A percentile compares a stretch with the other conserved stretches of the same genome.
Evolutionary conservation across 2,888 invertebrate species (phyloP).

Genomic region (Iselma pallidipennis): DNA sequence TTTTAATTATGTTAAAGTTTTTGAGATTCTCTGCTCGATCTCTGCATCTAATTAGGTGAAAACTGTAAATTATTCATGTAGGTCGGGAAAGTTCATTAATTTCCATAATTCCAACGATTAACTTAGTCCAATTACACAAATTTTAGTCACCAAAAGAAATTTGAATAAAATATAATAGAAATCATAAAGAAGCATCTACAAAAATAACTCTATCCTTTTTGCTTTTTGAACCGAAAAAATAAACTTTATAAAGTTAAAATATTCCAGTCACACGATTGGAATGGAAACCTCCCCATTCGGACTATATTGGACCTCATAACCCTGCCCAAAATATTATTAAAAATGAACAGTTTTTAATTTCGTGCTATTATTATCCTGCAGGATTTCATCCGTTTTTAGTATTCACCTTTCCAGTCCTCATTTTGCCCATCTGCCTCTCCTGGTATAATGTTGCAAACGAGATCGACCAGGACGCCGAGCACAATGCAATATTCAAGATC

Average conservation of each 20-base stretch:
- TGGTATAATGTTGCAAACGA: slow-evolving; percentile 27
- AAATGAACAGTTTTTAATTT: too few relatives aligned
- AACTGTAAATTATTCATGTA: slow-evolving; percentile 3
- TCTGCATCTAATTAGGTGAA: slow-evolving; percentile 8
- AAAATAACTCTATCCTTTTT: too few relatives aligned
- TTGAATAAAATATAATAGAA: neutral
- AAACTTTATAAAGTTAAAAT: too few relatives aligned
- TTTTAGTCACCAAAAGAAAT: slow-evolving; percentile 9
- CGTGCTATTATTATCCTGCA: too few relatives aligned
- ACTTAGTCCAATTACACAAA: slow-evolving; percentile 6
- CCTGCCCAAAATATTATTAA: too few relatives aligned
- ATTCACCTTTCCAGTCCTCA: neutral
- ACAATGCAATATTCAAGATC: slow-evolving; percentile 50
- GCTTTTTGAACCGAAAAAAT: neutral
- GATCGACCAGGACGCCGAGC: slow-evolving; percentile 30
- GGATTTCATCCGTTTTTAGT: too few relatives aligned
- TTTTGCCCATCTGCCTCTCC: neutral
- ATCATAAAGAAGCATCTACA: neutral
- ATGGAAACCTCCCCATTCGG: too few relatives aligned
- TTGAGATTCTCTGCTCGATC: neutral
- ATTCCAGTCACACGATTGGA: too few relatives aligned
- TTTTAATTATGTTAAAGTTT: slow-evolving; percentile 8
- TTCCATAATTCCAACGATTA: slow-evolving; percentile 12
- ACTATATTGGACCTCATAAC: too few relatives aligned
- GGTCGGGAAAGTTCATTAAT: slow-evolving; percentile 6